Base-by-base conservation (phyloP, 2,113 vertebrate genomes). In the Bujurquina vittata region DNA sequence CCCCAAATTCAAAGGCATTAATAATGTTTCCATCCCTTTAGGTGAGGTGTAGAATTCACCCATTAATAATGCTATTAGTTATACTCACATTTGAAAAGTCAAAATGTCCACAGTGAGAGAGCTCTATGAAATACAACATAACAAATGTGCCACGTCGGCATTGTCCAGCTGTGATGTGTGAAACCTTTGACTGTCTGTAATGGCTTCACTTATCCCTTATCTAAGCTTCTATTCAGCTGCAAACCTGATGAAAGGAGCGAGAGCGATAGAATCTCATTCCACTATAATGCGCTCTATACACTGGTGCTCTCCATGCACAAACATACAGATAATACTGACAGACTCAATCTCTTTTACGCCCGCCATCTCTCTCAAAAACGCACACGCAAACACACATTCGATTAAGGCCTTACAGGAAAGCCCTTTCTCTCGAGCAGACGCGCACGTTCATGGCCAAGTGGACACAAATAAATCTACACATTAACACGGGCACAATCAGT, bases 201-300 rank as follows among this genome's bases (percentile, higher is more conserved):
- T 80, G 60, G 63, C 79, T 73, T 88, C 88, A 85, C 90, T 84
- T 87, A 79, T 74, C 75, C 40, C 67, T 88, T 84, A 89, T 92
- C 87, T 65, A 29, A 67, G 57, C 81, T 60, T n/a, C 75, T 73
- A 72, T 85, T 90, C 84, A 86, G 80, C 61, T 33, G 22, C 78
- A 82, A 56, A 80, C 62, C 86, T 78, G 86, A 88, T 87, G 86
- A 92, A 90, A 92, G 77, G 54, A 82, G 65, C 82, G n/a, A 37
- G 23, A 49, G 31, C 79, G 86, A 93, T 87, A 79, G 54, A 46
- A 85, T 90, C 90, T 89, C 75, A 85, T 74, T 86, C 77, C 49
- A 80, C 78, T 89, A 78, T 84, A 83, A 91, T 78, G 81, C 40
- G 14, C 83, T 88, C 82, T 62, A 18, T 23, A 82, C 86, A 59